These are phyloP conservation scores for Caenorhabditis drosophilae DNA, from an alignment of 2,888 invertebrate species.

Conservation along the genomic window DNA sequence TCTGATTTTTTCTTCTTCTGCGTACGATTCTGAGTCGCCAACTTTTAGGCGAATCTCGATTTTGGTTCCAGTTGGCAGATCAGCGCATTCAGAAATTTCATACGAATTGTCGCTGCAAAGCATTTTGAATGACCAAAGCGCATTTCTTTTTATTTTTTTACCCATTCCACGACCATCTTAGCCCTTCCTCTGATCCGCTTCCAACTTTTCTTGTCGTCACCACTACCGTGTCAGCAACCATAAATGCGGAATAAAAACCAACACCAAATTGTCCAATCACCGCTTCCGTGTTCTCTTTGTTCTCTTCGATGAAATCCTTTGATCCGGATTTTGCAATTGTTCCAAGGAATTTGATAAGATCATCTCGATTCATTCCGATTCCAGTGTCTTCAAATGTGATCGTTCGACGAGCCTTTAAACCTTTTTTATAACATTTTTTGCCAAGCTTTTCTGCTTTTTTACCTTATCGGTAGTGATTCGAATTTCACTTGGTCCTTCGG, in stretches of 20 bases:
- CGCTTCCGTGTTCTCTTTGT: slow-evolving; percentile 74
- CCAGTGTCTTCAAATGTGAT: slow-evolving; percentile 80
- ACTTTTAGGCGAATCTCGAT: slow-evolving; percentile 87
- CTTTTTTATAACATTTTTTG: not conserved
- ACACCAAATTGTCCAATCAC: slow-evolving; percentile 98
- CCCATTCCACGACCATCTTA: slow-evolving; percentile 91
- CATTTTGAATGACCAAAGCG: not conserved
- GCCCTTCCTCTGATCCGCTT: slow-evolving; percentile 74
- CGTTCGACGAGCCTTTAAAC: slow-evolving; percentile 14
- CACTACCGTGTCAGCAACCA: slow-evolving; percentile 93
- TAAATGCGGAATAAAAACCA: slow-evolving; percentile 95
- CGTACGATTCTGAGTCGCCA: slow-evolving; percentile 83
- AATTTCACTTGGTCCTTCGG: slow-evolving; percentile 44
- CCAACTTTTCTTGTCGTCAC: slow-evolving; percentile 81
- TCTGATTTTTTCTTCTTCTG: slow-evolving; percentile 84
- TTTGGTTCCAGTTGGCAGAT: slow-evolving; percentile 87
- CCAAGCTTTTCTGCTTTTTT: not conserved
- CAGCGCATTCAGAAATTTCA: slow-evolving; percentile 85
- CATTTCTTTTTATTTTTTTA: slow-evolving; percentile 68
- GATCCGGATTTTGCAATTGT: slow-evolving; percentile 95
- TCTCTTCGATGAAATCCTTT: slow-evolving; percentile 73
- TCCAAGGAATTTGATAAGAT: slow-evolving; percentile 87
- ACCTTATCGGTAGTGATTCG: slow-evolving; percentile 40
- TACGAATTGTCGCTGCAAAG: slow-evolving; percentile 73
- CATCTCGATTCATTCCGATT: slow-evolving; percentile 92